phyloP scores from a whole-genome alignment of 1,140 invertebrate species.

The Stegodyphus mimosarum region DNA sequence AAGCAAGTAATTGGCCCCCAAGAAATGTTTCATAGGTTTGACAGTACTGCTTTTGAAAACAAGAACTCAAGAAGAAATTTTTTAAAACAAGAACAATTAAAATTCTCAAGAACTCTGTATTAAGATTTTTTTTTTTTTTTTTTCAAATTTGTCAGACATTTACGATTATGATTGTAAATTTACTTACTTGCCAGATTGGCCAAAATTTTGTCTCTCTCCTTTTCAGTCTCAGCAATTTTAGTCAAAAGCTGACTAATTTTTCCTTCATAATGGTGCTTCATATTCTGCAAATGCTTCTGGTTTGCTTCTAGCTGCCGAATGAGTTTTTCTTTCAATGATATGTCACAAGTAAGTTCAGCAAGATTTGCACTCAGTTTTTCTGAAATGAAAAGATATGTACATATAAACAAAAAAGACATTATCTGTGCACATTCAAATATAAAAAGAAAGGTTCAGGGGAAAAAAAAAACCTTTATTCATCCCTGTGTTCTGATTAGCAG shows the following conservation, averaged over 20 bases:
- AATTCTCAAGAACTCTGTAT: not conserved
- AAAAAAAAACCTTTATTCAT: too few species aligned
- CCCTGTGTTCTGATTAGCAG: too few species aligned
- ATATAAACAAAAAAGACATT: too few species aligned
- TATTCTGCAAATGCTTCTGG: conserved; percentile 82
- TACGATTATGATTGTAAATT: not conserved
- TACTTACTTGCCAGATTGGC: conserved; percentile 68
- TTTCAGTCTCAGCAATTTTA: conserved; percentile 88
- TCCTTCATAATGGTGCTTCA: conserved; percentile 93
- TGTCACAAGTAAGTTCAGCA: conserved; percentile 60
- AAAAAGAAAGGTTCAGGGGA: too few species aligned
- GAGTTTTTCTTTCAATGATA: conserved; percentile 76
- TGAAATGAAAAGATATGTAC: not conserved
- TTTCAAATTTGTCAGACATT: not conserved
- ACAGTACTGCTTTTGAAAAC: too few species aligned
- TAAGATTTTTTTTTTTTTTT: too few species aligned
- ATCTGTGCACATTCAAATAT: too few species aligned
- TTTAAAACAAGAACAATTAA: too few species aligned
- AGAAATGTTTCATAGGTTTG: too few species aligned
- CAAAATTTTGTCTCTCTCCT: conserved; percentile 92
- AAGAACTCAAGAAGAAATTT: too few species aligned
- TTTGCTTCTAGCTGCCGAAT: conserved; percentile 93
- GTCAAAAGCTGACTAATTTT: conserved; percentile 86
- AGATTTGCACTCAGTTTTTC: conserved; percentile 61
- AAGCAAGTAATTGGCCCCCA: too few species aligned